Conservation (phyloP, 1,140 invertebrate genomes). For the Drosophila pruinosa region DNA sequence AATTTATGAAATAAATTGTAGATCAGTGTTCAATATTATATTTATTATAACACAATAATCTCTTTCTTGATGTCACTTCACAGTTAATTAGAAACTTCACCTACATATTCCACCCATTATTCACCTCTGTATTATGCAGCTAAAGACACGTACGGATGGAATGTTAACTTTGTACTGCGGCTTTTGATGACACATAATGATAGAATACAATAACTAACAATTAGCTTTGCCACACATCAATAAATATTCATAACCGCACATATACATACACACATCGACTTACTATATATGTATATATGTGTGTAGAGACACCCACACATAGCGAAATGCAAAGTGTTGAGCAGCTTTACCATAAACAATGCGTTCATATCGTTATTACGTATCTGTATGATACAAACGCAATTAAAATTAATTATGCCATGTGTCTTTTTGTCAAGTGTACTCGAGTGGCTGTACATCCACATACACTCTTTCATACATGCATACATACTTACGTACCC, state of each 20-base stretch:
- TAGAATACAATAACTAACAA: slow-evolving; percentile 28
- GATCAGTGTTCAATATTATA: too few species aligned
- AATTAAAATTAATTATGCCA: slow-evolving; percentile 76
- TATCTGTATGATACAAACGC: slow-evolving; percentile 30
- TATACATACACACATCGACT: neutral
- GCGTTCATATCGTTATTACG: neutral
- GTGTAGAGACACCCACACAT: neutral
- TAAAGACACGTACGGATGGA: neutral
- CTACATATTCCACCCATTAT: neutral
- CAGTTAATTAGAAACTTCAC: neutral
- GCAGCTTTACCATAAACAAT: slow-evolving; percentile 31
- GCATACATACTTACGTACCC: neutral
- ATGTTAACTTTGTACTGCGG: slow-evolving; percentile 13
- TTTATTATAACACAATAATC: too few species aligned
- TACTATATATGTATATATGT: slow-evolving; percentile 7
- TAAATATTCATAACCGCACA: slow-evolving; percentile 72
- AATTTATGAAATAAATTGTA: too few species aligned
- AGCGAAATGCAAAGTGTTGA: slow-evolving; percentile 15
- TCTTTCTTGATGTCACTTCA: too few species aligned
- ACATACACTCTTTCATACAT: neutral
- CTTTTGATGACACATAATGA: slow-evolving; percentile 60
- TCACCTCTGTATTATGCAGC: neutral
- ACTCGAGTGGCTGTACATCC: slow-evolving; percentile 44
- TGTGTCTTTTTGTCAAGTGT: slow-evolving; percentile 61
- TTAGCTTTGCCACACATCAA: slow-evolving; percentile 53